These are phyloP conservation scores for Pipistrellus nathusii DNA, from an alignment of 2,797 vertebrate species.

Conservation along the genomic window DNA sequence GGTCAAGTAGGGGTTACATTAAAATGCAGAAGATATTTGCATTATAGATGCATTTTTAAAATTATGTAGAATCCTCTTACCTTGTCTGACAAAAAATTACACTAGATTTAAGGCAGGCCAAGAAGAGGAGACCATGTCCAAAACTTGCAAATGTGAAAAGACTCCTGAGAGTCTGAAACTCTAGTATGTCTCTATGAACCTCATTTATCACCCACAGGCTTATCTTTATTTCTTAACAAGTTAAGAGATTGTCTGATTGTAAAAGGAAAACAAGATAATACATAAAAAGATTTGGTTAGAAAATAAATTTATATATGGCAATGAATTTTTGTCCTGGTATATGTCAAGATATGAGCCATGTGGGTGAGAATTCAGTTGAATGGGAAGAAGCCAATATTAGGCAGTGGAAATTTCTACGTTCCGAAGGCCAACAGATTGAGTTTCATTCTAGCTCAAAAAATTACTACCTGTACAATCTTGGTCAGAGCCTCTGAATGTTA, in stretches of 20 bases:
- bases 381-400: neutral
- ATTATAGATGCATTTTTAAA: constrained; percentile 75
- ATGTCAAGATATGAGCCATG: constrained; percentile 9
- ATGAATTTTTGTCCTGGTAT: neutral
- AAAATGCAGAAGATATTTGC: constrained; percentile 78
- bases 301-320: neutral
- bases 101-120: constrained; percentile 50
- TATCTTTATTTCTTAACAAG: constrained; percentile 18
- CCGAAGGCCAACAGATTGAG: neutral
- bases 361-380: neutral
- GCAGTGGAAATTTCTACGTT: neutral
- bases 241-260: neutral
- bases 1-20: constrained; percentile 77
- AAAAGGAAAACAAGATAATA: neutral
- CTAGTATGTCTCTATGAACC: neutral
- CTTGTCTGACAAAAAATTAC: constrained; percentile 69
- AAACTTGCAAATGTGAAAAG: constrained; percentile 16
- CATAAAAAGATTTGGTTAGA: constrained; percentile 6
- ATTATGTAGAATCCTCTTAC: constrained; percentile 71
- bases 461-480: constrained; percentile 24
- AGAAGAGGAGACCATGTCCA: neutral
- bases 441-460: neutral
- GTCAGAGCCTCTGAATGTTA: neutral
- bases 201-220: neutral
- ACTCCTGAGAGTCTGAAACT: constrained; percentile 29